A percentile compares a stretch with the other conserved stretches of the same genome.
These are phyloP conservation scores for Dynastes tityus DNA, from an alignment of 2,888 invertebrate species.

Conservation along the genomic window DNA sequence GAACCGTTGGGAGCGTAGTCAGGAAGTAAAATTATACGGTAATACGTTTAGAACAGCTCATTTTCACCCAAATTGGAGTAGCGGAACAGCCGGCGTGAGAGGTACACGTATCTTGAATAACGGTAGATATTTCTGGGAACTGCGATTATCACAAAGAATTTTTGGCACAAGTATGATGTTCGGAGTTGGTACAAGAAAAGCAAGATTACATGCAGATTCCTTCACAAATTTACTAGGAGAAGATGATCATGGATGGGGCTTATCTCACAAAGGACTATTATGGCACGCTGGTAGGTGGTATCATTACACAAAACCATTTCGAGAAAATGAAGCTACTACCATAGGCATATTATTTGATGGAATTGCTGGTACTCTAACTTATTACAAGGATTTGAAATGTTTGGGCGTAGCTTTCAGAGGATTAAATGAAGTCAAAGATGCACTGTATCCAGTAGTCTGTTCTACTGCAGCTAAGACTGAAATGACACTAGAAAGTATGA, in stretches of 20 bases:
- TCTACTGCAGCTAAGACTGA: slow-evolving; percentile 85
- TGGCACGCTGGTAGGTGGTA: slow-evolving; percentile 80
- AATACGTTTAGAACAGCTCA: slow-evolving; percentile 74
- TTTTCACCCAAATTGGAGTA: slow-evolving; percentile 85
- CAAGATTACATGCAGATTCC: slow-evolving; percentile 77
- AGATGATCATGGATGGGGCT: slow-evolving; percentile 80
- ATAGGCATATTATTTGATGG: slow-evolving; percentile 82
- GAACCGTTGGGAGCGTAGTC: slow-evolving; percentile 75
- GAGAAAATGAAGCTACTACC: slow-evolving; percentile 79
- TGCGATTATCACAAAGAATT: slow-evolving; percentile 76
- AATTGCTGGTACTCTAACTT: slow-evolving; percentile 79
- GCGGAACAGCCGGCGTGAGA: slow-evolving; percentile 81
- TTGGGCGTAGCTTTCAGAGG: slow-evolving; percentile 82
- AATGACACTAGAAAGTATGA: slow-evolving; percentile 77
- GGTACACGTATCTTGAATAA: slow-evolving; percentile 79
- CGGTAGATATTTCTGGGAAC: slow-evolving; percentile 79
- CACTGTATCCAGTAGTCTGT: slow-evolving; percentile 80
- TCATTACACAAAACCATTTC: slow-evolving; percentile 79
- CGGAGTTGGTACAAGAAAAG: slow-evolving; percentile 73
- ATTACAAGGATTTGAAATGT: slow-evolving; percentile 80
- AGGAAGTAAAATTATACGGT: slow-evolving; percentile 76
- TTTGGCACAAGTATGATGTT: slow-evolving; percentile 87
- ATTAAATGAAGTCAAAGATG: slow-evolving; percentile 75
- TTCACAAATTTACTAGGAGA: slow-evolving; percentile 83
- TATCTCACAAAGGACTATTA: slow-evolving; percentile 81